phyloP scores from a whole-genome alignment of 2,888 invertebrate genomes.

The Chorisops tibialis region DNA sequence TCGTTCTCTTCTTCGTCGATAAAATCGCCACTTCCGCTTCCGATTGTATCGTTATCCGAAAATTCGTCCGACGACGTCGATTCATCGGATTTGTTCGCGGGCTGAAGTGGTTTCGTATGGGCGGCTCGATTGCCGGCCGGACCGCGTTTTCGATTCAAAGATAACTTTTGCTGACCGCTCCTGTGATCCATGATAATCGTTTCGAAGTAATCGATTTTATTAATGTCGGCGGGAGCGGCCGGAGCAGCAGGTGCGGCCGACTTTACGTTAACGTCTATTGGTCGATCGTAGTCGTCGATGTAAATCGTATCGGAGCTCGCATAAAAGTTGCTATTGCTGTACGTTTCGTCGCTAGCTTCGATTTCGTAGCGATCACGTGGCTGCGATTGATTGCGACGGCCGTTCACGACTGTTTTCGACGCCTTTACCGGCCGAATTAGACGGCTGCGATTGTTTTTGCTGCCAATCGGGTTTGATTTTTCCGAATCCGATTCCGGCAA shows the following conservation, averaged over 20 bases:
- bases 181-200: slow-evolving; percentile 24
- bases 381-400: too few relatives aligned
- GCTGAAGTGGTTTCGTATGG: background rate
- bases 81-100: background rate
- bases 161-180: too few relatives aligned
- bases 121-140: background rate
- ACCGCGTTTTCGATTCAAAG: too few relatives aligned
- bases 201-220: slow-evolving; percentile 29
- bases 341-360: slow-evolving; percentile 23
- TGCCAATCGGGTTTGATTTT: too few relatives aligned
- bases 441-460: background rate
- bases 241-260: background rate
- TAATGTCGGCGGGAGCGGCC: slow-evolving; percentile 16
- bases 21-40: slow-evolving; percentile 39
- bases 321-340: slow-evolving; percentile 14
- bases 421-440: background rate
- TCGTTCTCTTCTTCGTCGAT: slow-evolving; percentile 32
- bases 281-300: slow-evolving; percentile 39
- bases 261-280: slow-evolving; percentile 23
- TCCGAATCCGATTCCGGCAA: background rate
- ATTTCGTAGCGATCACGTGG: background rate
- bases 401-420: background rate
- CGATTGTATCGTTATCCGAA: slow-evolving; percentile 30
- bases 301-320: slow-evolving; percentile 37
- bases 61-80: slow-evolving; percentile 17